phyloP scores from a whole-genome alignment of 92 coral and sea anemone species.

The Epizoanthus fatuus region DNA sequence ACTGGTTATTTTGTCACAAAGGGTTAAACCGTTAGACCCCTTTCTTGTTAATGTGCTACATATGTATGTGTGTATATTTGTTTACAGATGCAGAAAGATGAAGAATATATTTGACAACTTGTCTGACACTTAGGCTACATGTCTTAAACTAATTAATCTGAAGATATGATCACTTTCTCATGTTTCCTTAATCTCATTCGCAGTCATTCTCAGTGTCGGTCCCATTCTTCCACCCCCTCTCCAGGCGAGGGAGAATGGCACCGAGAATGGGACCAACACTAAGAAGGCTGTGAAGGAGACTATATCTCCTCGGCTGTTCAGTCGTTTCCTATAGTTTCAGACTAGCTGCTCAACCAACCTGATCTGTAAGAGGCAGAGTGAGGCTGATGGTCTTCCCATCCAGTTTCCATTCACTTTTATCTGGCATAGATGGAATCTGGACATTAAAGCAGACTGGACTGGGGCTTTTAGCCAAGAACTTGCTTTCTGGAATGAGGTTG shows the following conservation, averaged over 20 bases:
- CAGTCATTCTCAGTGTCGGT: too few relatives aligned
- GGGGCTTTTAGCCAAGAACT: constrained; percentile 79
- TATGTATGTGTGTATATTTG: too few relatives aligned
- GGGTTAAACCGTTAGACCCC: too few relatives aligned
- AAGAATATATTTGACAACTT: too few relatives aligned
- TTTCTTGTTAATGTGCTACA: too few relatives aligned
- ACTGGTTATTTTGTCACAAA: too few relatives aligned
- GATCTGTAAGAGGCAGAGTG: constrained; percentile 92
- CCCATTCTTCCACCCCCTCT: too few relatives aligned
- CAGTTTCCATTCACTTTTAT: constrained; percentile 95
- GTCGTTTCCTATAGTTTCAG: neutral
- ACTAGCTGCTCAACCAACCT: constrained; percentile 67
- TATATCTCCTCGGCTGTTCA: neutral
- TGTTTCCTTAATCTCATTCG: too few relatives aligned
- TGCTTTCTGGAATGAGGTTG: constrained; percentile 91
- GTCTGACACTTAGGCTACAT: neutral
- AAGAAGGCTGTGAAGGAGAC: too few relatives aligned
- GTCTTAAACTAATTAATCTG: neutral
- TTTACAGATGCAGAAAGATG: too few relatives aligned
- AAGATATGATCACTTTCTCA: neutral
- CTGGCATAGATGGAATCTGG: constrained; percentile 92
- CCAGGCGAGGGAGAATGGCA: too few relatives aligned
- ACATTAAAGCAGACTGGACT: constrained; percentile 92
- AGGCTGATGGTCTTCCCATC: constrained; percentile 91
- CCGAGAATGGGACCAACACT: too few relatives aligned